Conservation (phyloP, 2,113 vertebrate genomes). For the Empidonax traillii region DNA sequence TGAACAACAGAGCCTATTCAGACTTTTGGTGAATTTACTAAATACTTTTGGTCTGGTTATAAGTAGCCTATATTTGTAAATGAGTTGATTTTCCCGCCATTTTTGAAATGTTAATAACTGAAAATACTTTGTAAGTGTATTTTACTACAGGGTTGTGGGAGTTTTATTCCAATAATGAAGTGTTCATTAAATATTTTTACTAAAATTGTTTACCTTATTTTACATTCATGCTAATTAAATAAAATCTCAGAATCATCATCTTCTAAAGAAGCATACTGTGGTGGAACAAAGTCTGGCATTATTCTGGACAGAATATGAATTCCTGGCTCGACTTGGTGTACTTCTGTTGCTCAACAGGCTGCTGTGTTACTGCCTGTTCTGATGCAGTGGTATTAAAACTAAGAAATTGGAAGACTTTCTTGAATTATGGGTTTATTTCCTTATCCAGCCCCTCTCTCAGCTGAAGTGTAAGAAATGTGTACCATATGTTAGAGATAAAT, state of each 20-base stretch:
- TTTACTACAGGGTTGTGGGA: not conserved
- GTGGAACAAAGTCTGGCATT: not conserved
- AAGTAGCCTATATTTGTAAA: not conserved
- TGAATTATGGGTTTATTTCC: not conserved
- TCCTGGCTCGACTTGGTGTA: not conserved
- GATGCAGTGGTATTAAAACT: not conserved
- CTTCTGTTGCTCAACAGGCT: not conserved
- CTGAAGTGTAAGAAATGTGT: not conserved
- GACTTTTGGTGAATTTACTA: constrained; percentile 1
- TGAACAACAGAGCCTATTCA: constrained; percentile 49
- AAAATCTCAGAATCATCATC: not conserved
- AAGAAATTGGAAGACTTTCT: not conserved
- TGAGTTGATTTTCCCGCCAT: not conserved
- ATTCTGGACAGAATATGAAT: not conserved
- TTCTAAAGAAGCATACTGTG: not conserved
- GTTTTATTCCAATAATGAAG: not conserved
- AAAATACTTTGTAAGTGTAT: not conserved
- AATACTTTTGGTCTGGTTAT: not conserved
- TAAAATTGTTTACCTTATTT: not conserved
- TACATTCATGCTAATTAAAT: not conserved
- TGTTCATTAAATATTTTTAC: not conserved
- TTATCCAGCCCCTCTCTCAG: not conserved
- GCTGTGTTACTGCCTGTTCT: not conserved
- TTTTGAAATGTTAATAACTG: not conserved
- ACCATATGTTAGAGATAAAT: not conserved